phyloP scores from a whole-genome alignment of 2,113 vertebrate species.

The Zingel zingel region DNA sequence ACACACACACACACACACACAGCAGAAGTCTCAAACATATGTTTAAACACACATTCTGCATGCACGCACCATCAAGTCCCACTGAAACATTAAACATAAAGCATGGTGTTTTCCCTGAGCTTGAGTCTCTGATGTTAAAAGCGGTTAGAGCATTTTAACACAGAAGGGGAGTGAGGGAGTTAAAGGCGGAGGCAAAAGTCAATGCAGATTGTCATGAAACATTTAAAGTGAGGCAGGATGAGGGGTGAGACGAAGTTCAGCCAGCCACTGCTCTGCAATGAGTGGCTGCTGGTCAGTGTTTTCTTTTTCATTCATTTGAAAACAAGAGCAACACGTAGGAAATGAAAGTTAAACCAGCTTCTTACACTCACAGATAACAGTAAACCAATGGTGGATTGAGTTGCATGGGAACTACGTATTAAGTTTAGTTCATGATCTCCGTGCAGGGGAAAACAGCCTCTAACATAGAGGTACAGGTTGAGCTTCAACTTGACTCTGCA shows the following conservation, averaged over 20 bases:
- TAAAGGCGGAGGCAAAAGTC: constrained; percentile 1
- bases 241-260: constrained; percentile 59
- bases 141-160: constrained; percentile 25
- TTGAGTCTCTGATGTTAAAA: background rate
- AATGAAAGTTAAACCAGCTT: background rate
- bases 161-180: background rate
- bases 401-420: background rate
- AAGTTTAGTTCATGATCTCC: background rate
- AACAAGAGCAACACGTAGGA: background rate
- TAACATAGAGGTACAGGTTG: background rate
- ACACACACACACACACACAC: constrained; percentile 25
- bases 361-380: background rate
- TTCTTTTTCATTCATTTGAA: background rate
- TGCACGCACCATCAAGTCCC: constrained; percentile 20
- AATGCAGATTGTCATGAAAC: constrained; percentile 32
- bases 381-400: background rate
- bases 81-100: constrained; percentile 34
- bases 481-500: background rate
- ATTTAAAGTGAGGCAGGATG: constrained; percentile 19
- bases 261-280: background rate
- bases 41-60: constrained; percentile 14
- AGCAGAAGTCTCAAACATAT: background rate
- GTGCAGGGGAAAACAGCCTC: background rate
- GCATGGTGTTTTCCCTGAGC: constrained; percentile 14
- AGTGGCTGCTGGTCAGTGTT: background rate